Evolutionary conservation across 2,888 invertebrate genomes (phyloP), one percentile per base, ranked within the genome.

Genomic region (Pollenia angustigena): DNA sequence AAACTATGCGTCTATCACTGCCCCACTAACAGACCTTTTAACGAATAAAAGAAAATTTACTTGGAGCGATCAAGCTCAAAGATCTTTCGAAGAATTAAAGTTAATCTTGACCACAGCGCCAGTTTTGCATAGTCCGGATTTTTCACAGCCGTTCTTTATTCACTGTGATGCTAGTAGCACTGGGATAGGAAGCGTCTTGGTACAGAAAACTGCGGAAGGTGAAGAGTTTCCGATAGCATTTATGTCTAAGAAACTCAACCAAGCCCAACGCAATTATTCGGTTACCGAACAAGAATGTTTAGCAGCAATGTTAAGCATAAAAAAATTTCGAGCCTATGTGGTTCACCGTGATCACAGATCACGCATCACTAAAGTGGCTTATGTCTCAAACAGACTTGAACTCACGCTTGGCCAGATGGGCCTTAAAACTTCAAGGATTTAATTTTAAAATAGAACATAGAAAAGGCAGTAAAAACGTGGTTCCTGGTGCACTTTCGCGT

Each of bases 21-120:
- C 86, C 0, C 85, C 86, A 2, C 60, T 88, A 40, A 87, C 88
- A 1, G 66, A 89, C 44, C 52, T 83, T 1, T 69, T 87, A 10
- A 86, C 83, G n/a, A 71, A 50, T 12, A 72, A 60, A 6, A 74
- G 68, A 44, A 64, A 66, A 10, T 87, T 85, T 71, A 32, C 8
- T 2, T 85, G 85, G 54, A 84, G 4, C 18, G 75, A 64, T 7
- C 52, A 75, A 18, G 79, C 81, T 2, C 58, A 86, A 23, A 12
- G n/a, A 4, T 58, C 84, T 1, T 81, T 84, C 54, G 68, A 85
- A 42, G 71, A 81, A 42, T 54, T 81, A 48, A 85, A 80, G 66
- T 12, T 1, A 11, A 81, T 81, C 44, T 40, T 79, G 48, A 80
- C 64, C 9, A 69, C 72, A 7, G 56, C 80, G 0, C 80, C 72